Base-by-base conservation (phyloP, 1,140 invertebrate genomes). In the Philopotamus ludificatus region DNA sequence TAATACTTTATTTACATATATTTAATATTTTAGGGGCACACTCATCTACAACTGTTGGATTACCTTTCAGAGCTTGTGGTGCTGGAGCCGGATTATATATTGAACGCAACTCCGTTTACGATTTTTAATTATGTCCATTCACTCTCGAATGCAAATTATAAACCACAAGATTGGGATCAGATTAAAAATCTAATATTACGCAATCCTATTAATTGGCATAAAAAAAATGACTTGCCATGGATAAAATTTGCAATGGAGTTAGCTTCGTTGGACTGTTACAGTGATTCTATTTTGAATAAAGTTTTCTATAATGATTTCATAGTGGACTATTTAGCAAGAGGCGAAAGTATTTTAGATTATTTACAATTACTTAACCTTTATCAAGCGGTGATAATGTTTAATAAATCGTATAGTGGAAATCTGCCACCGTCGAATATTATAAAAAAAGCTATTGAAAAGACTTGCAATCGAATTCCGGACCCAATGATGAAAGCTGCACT, bases 141-240 rank as follows among this genome's bases (percentile, higher is more conserved):
- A 34, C 72, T 84, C 20, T 74, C 81, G 10, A 78, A 80, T 67
- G 83, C 81, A 23, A 82, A 86, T 74, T 87, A 83, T 70, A 83
- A 80, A 47, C 85, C 86, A 1, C 51, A 74, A 15, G 68, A 80
- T 68, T 88, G 85, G 85, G 70, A 75, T 1, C 68, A 61, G 25
- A 72, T 88, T 25, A 72, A 74, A 66, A 60, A 63, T 55, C 58
- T 78, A 74, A 74, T 82, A 72, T 70, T 78, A 3, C 26, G 74
- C 22, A 77, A 79, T 68, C 66, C 74, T 26, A 71, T 76, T 4
- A 67, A 79, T 16, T 65, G 72, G 23, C 70, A 65, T 0, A 74
- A 77, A 34, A 73, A 71, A 26, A 68, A 72, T 18, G 72, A 76
- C 1, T 62, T 79, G 15, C 77, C 78, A 0, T 82, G 79, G 81